Base-by-base conservation (phyloP, 1,140 invertebrate genomes). In the Bombus pyrosoma region DNA sequence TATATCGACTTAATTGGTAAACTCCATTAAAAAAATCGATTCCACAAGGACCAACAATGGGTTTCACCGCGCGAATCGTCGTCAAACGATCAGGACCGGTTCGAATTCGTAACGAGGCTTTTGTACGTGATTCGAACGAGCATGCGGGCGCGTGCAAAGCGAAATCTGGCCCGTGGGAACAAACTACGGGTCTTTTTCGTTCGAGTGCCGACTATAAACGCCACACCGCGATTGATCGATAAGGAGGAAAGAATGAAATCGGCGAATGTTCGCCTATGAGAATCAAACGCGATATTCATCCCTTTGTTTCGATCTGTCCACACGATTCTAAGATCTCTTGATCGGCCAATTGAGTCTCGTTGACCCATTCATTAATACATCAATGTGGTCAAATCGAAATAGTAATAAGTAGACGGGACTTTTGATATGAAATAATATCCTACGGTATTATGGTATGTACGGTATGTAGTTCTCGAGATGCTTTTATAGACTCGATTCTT, bases 141-240 rank as follows among this genome's bases (percentile, higher is more conserved):
- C 59, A 88, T 86, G 87, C 84, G 85, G 87, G 85, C 78, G 76
- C 76, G 47, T 43, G 10, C 57, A n/a, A 47, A 64, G 72, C 78
- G 74, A 75, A 78, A 86, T 73, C 34, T n/a, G 66, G 28, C 59
- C 53, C 87, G 87, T 88, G 87, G 87, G 87, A 88, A 88, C 73
- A n/a, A 9, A 3, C 59, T 32, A n/a, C 4, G 3, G 10, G 28
- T 28, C 71, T 75, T 28, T 39, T 41, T 43, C 13, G 39, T 72
- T 41, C 75, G 72, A 86, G 74, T 83, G 43, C 43, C 34, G 3
- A 47, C 28, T 32, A 62, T 88, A 86, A 82, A 59, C 64, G n/a
- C 37, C 37, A 68, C 5, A 15, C 37, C 10, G 34, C 68, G n/a
- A 81, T 81, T 76, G 39, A 72, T 43, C 53, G 73, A 68, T 59